A percentile compares a stretch with the other conserved stretches of the same genome.
These are phyloP conservation scores for Cartodere bifasciata DNA, from an alignment of 2,888 invertebrate genomes.

Conservation along the genomic window DNA sequence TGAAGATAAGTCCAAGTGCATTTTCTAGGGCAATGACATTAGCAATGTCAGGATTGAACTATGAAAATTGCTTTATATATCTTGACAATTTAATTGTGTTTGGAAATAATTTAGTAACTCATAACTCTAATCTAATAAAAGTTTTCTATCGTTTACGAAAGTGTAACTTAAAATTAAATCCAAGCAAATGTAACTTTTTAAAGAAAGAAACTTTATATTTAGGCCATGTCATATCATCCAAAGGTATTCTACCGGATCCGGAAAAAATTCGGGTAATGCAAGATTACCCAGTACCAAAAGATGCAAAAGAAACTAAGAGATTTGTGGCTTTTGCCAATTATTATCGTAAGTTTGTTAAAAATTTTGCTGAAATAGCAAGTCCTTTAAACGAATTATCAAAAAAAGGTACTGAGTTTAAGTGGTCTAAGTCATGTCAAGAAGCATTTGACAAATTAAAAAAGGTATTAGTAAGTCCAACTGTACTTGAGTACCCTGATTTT, in stretches of 20 bases:
- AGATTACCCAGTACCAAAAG: constrained; percentile 14
- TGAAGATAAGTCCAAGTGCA: constrained; percentile 18
- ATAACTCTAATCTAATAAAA: constrained; percentile 16
- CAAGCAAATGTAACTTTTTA: no score
- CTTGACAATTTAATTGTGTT: no score
- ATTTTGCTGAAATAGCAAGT: constrained; percentile 11
- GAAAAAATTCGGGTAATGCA: constrained; percentile 12
- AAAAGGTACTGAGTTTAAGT: no score
- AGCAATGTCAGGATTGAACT: constrained; percentile 17
- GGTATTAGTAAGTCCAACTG: constrained; percentile 9
- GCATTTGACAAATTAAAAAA: constrained; percentile 13
- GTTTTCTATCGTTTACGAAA: constrained; percentile 11
- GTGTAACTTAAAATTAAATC: constrained; percentile 17
- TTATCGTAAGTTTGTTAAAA: constrained; percentile 13
- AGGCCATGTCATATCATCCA: no score
- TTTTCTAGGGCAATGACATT: constrained; percentile 21
- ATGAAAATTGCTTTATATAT: constrained; percentile 16
- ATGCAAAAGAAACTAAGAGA: constrained; percentile 12
- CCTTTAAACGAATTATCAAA: no score
- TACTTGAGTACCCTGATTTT: constrained; percentile 14
- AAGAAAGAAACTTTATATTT: no score
- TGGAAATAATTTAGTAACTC: constrained; percentile 14
- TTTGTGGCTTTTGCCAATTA: constrained; percentile 17
- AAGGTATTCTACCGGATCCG: constrained; percentile 16
- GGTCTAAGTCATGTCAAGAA: constrained; percentile 13